Evolutionary conservation across 1,140 invertebrate species (phyloP).

Genomic region (Thrips palmi): DNA sequence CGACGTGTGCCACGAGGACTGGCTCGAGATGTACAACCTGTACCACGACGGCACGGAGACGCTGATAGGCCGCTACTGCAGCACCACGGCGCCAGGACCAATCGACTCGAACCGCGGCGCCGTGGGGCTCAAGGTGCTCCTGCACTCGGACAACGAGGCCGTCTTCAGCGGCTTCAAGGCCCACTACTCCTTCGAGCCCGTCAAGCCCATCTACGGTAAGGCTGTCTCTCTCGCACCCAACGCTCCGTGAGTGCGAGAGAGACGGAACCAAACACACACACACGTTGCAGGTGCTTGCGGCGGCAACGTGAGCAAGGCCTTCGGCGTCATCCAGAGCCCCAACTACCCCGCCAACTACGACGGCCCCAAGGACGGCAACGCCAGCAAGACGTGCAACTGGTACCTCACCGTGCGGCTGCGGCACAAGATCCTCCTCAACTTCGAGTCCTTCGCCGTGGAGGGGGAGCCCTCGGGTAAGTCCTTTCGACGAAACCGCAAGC

Average conservation of each 20-base stretch:
- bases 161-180: conserved; percentile 84
- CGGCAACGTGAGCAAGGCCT: conserved; percentile 64
- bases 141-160: conserved; percentile 63
- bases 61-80: conserved; percentile 71
- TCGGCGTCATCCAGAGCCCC: conserved; percentile 66
- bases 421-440: conserved; percentile 68
- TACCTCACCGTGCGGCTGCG: conserved; percentile 65
- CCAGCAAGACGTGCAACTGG: conserved; percentile 81
- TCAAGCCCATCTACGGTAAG: conserved; percentile 61
- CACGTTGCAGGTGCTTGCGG: too few species aligned
- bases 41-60: conserved; percentile 60
- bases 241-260: too few species aligned
- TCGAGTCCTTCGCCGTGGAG: conserved; percentile 73
- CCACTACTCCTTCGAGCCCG: conserved; percentile 68
- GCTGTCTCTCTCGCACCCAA: too few species aligned
- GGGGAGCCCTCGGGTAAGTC: conserved; percentile 61
- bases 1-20: conserved; percentile 72
- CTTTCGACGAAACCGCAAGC: too few species aligned
- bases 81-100: conserved; percentile 66
- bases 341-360: conserved; percentile 75
- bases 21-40: conserved; percentile 81
- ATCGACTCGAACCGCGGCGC: conserved; percentile 75
- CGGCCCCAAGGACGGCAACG: conserved; percentile 46
- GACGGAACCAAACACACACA: too few species aligned
- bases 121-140: conserved; percentile 57